Evolutionary conservation across 2,888 invertebrate species (phyloP).

Genomic region (Hirudinaria manillensis): DNA sequence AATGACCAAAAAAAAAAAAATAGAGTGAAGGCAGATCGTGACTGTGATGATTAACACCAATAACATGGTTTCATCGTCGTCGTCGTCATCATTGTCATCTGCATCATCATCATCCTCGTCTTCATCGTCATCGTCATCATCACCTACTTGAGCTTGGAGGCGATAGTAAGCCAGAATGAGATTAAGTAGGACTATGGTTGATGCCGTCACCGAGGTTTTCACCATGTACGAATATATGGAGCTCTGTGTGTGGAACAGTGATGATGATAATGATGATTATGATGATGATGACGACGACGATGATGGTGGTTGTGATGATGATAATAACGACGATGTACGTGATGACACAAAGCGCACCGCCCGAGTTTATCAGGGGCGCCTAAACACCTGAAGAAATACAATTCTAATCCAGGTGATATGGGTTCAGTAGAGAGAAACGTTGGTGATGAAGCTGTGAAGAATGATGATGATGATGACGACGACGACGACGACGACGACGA

Average conservation of each 20-base stretch:
- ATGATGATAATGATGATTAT: constrained; percentile 27
- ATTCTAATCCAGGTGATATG: too few species aligned
- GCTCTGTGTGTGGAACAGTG: constrained; percentile 4
- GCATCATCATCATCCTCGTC: too few species aligned
- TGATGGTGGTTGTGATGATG: constrained; percentile 28
- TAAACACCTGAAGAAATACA: too few species aligned
- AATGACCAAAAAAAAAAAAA: not conserved
- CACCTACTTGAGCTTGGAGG: constrained; percentile 30
- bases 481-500: too few species aligned
- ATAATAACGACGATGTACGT: constrained; percentile 28
- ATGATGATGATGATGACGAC: too few species aligned
- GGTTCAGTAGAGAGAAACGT: too few species aligned
- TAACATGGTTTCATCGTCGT: too few species aligned
- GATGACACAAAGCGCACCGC: too few species aligned
- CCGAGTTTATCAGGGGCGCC: too few species aligned
- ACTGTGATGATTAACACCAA: not conserved
- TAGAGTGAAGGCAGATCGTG: not conserved
- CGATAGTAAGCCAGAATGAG: constrained; percentile 31
- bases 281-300: constrained; percentile 29
- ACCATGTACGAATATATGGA: constrained; percentile 22
- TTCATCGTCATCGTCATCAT: not conserved
- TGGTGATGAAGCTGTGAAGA: too few species aligned
- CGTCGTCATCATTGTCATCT: too few species aligned
- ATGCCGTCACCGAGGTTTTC: constrained; percentile 17
- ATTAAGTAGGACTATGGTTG: constrained; percentile 25